phyloP scores from a whole-genome alignment of 2,113 vertebrate species.

The Ciconia stormi region DNA sequence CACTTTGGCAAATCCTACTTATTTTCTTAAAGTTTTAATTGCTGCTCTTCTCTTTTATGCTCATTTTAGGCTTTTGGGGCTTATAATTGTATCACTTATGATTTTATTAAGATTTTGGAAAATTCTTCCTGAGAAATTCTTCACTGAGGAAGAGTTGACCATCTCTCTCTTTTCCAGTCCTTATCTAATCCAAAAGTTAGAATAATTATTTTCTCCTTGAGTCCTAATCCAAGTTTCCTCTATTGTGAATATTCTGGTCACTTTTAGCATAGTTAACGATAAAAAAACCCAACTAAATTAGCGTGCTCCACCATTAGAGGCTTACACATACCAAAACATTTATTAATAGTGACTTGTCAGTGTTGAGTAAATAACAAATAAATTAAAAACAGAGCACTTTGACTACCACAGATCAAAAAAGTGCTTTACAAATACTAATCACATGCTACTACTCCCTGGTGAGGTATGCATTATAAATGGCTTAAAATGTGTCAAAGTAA shows the following conservation, averaged over 20 bases:
- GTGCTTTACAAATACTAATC: conserved; percentile 21
- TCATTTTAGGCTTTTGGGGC: neutral
- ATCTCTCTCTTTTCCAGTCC: neutral
- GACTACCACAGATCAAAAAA: conserved; percentile 7
- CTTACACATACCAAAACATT: neutral
- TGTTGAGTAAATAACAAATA: conserved; percentile 8
- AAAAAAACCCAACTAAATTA: neutral
- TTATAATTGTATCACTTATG: neutral
- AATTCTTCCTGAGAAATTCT: neutral
- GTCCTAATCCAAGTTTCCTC: neutral
- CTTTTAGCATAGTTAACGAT: neutral
- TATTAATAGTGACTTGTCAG: neutral
- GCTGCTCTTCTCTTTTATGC: neutral
- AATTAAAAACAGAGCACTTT: neutral
- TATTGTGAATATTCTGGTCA: neutral
- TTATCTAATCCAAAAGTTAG: neutral
- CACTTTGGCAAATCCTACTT: neutral
- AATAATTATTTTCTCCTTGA: neutral
- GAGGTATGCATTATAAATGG: conserved; percentile 4
- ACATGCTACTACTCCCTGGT: neutral
- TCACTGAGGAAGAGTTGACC: neutral
- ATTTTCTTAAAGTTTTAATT: neutral
- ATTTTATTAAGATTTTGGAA: neutral
- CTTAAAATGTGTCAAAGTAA: conserved; percentile 36
- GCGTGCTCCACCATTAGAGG: rapidly evolving